phyloP scores from a whole-genome alignment of 2,888 invertebrate species.

The Thera obeliscata region DNA sequence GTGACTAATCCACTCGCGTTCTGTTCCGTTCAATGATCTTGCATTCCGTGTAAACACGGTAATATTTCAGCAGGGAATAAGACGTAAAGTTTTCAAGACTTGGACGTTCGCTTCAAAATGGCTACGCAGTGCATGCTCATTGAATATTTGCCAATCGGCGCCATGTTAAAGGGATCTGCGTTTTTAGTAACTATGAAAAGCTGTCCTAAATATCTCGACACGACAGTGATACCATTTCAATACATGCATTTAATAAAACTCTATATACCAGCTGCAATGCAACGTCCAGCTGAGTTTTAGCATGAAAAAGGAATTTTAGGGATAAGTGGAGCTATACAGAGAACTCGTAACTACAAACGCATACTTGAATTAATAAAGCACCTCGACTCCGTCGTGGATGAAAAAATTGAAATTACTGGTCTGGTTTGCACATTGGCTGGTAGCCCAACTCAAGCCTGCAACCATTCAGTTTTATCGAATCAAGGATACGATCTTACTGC shows the following conservation, averaged over 20 bases:
- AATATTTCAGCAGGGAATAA: constrained; percentile 37
- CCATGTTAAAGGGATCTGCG: constrained; percentile 23
- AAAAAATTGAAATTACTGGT: constrained; percentile 45
- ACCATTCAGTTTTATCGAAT: constrained; percentile 56
- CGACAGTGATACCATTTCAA: background rate
- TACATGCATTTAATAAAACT: no score
- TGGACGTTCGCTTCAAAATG: background rate
- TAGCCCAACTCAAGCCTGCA: constrained; percentile 56
- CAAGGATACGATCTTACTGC: constrained; percentile 56
- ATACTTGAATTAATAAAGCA: no score
- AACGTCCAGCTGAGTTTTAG: no score
- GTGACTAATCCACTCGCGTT: background rate
- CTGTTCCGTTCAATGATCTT: constrained; percentile 19
- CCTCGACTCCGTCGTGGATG: background rate
- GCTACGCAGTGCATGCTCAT: constrained; percentile 38
- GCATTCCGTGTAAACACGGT: constrained; percentile 12
- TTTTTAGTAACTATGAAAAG: background rate
- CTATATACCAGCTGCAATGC: no score
- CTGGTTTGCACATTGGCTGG: constrained; percentile 60
- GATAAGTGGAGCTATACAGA: background rate
- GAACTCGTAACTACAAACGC: background rate
- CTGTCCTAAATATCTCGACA: background rate
- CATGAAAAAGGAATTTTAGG: no score
- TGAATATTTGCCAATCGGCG: constrained; percentile 53
- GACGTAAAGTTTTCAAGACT: constrained; percentile 39